Percentiles rank a stretch among this genome's conserved stretches.
These are phyloP conservation scores for Hapalemur alaotrensis DNA, from an alignment of 2,797 vertebrate genomes.

Conservation along the genomic window DNA sequence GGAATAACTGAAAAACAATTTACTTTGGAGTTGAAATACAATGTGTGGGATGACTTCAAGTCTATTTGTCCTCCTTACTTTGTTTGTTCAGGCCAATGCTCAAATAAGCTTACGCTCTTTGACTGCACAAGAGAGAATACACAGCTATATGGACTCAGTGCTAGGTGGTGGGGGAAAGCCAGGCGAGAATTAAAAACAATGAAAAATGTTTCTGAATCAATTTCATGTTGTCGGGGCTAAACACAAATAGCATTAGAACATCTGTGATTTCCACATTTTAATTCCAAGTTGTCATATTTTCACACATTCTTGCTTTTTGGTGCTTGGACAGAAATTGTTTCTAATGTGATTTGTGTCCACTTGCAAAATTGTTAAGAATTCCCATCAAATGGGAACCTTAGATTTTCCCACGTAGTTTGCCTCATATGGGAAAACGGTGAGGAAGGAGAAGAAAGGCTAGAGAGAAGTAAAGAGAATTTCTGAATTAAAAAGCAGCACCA, in stretches of 20 bases:
- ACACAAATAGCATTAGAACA: conserved; percentile 67
- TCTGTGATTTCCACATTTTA: conserved; percentile 72
- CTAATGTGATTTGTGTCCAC: conserved; percentile 63
- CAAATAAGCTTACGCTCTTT: not conserved
- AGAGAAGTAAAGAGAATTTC: not conserved
- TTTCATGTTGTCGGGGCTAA: conserved; percentile 50
- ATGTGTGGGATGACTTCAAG: not conserved
- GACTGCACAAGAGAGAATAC: not conserved
- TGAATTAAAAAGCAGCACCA: not conserved
- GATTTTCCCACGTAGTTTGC: not conserved
- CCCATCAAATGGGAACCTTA: not conserved
- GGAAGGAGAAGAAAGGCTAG: not conserved
- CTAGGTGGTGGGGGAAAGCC: not conserved
- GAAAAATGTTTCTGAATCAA: conserved; percentile 39
- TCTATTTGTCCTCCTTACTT: not conserved
- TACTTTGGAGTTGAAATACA: not conserved
- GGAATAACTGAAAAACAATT: not conserved
- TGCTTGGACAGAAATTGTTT: conserved; percentile 66
- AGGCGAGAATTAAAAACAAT: not conserved
- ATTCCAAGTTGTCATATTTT: conserved; percentile 75
- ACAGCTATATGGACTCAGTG: not conserved
- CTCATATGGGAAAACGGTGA: not conserved
- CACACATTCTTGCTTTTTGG: conserved; percentile 73
- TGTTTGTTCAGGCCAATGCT: not conserved
- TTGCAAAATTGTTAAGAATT: conserved; percentile 56